Evolutionary conservation across 2,888 invertebrate species (phyloP).

Genomic region (Chloromyia formosa): DNA sequence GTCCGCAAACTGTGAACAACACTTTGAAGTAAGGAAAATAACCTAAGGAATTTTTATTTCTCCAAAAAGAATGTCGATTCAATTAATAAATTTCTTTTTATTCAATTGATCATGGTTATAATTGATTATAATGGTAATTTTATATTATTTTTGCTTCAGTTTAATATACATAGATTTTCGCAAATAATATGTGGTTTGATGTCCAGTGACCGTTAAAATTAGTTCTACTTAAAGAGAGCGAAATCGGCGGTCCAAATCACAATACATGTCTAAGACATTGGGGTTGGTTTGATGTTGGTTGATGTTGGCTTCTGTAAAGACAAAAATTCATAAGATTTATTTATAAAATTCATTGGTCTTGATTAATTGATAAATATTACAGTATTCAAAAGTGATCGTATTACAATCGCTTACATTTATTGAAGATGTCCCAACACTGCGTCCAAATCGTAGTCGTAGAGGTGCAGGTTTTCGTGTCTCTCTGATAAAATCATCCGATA

Average conservation of each 20-base stretch:
- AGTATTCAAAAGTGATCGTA: not conserved
- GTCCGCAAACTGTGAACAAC: too few relatives aligned
- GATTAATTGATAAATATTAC: not conserved
- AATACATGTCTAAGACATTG: constrained; percentile 28
- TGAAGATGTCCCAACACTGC: constrained; percentile 56
- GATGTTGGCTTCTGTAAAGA: not conserved
- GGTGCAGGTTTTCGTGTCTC: constrained; percentile 60
- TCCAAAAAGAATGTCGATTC: not conserved
- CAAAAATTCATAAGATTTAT: too few relatives aligned
- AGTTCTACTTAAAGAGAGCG: not conserved
- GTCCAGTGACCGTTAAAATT: not conserved
- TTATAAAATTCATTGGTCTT: not conserved
- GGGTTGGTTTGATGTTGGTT: not conserved
- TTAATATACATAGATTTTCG: not conserved
- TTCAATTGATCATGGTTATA: not conserved
- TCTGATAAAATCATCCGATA: constrained; percentile 56
- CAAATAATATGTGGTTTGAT: not conserved
- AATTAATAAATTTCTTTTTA: not conserved
- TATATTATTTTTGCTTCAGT: too few relatives aligned
- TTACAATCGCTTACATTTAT: constrained; percentile 45
- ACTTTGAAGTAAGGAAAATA: not conserved
- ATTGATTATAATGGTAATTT: not conserved
- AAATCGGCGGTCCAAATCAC: not conserved
- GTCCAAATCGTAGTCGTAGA: constrained; percentile 62
- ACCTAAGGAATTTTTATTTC: not conserved